Base-by-base conservation (phyloP, 1,140 invertebrate species). In the Cydia pomonella region DNA sequence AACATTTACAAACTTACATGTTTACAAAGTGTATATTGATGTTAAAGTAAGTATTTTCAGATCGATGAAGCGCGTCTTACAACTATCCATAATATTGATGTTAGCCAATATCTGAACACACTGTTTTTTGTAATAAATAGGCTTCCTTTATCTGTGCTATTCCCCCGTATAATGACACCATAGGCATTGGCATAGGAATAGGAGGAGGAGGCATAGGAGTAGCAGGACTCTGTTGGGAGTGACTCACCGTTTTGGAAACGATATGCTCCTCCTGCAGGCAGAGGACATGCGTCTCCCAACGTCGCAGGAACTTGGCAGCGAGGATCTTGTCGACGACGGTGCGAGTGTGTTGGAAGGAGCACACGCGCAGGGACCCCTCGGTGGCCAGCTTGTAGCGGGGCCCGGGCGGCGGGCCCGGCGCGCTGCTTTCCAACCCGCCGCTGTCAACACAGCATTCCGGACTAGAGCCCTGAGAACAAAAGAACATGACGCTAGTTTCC, bases 241-340 rank as follows among this genome's bases (percentile, higher is more conserved):
- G 79, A 94, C 96, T 95, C 89, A 97, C 97, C 94, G 96, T 96
- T 93, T 95, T 96, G 0, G 96, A 97, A 64, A 95, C 94, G 62
- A 97, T 95, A 81, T 95, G 95, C 21, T 95, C 93, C 80, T 96
- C 95, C 79, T 95, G 95, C 71, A 97, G 91, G 77, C 95, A 95
- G 3, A 97, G 92, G 82, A 95, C 95, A 87, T 97, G 97, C 50
- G 94, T 96, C 88, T 97, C 97, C 96, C 97, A 97, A 76, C 97
- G 90, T 59, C 97, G 91, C 4, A 97, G 93, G 84, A 97, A 97
- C 87, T 97, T 96, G 44, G 96, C 97, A 72, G 96, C 96, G 75
- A 97, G 92, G 74, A 97, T 96, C 91, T 97, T 97, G 87, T 95
- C 96, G 73, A 97, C 95, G 53, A 97, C 95, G 53, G 96, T 97